Base-by-base conservation (phyloP, 2,888 invertebrate genomes). In the Drosophila cyrtoloma region DNA sequence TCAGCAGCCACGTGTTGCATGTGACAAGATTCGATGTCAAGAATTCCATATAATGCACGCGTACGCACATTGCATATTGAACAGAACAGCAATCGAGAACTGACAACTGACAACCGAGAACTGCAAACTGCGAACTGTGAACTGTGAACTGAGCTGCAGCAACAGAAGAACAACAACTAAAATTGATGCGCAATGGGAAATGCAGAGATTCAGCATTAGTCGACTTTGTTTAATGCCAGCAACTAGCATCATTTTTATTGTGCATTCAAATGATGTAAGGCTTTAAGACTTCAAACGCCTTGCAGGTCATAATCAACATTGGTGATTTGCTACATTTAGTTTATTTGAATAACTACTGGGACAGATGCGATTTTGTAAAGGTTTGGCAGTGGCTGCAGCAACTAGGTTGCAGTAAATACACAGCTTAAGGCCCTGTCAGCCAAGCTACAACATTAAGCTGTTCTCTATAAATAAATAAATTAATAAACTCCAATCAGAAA, bases 1-100 rank as follows among this genome's bases (percentile, higher is more conserved):
- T 56, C 19, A 37, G 32, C 44, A 28, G 44, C 66, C 56, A 61
- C 73, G 73, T 73, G 73, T 73, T 73, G 73, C 67, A 55, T 66
- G 50, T 37, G 44, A 35, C 44, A 59, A 35, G 14, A 50, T n/a
- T 19, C 33, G 19, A 35, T 59, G 4, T 26, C 19, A 58, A 58
- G 51, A 32, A 51, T 58, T 35, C 33, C 50, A 42, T 19, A 19
- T 32, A 57, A 42, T 28, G 37, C 39, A 42, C 22, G 22, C 16
- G 26, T 39, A 39, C n/a, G 57, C 39, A 39, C n/a, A 5, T 26
- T 67, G 67, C 55, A 67, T 57, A 68, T 42, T 57, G 68, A 67
- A 33, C 68, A 57, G 68, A 5, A 30, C 19, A 30, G 28, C 67
- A 37, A 50, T 37, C 26, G 64, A 52, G 10, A 28, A 37, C n/a